Percentiles rank a stretch among this genome's conserved stretches.
Conservation (phyloP, 2,797 vertebrate species). For the Cuniculus paca region DNA sequence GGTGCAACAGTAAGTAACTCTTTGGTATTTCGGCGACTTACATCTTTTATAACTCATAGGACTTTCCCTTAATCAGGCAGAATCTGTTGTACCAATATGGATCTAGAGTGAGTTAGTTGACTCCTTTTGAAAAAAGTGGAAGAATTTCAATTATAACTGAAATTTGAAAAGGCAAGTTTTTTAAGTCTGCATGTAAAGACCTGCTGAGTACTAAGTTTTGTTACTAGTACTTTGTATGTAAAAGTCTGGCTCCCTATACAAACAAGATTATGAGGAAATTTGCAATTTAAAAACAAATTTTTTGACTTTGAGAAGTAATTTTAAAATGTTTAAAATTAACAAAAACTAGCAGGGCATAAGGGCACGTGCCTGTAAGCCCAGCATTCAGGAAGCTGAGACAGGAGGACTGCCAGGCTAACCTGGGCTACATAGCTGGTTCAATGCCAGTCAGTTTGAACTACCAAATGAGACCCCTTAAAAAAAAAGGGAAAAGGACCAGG, state of each 20-base stretch:
- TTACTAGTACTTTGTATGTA: not conserved
- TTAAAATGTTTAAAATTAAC: not conserved
- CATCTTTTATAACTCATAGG: not conserved
- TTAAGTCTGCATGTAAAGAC: not conserved
- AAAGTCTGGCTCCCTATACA: not conserved
- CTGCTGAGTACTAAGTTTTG: not conserved
- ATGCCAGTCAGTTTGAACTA: not conserved
- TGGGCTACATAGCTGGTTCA: not conserved
- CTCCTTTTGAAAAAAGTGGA: not conserved
- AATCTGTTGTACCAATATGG: constrained; percentile 18
- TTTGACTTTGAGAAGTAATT: not conserved
- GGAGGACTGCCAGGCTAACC: not conserved
- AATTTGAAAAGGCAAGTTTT: constrained; percentile 49
- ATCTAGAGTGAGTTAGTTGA: not conserved
- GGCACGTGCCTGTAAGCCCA: too few relatives aligned
- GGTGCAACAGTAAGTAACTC: not conserved
- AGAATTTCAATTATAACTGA: not conserved
- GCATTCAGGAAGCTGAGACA: not conserved
- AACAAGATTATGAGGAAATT: not conserved
- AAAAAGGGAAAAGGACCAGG: not conserved
- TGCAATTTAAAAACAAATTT: not conserved
- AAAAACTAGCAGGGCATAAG: not conserved
- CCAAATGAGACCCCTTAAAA: not conserved
- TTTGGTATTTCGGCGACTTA: not conserved
- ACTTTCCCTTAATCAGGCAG: not conserved